phyloP scores from a whole-genome alignment of 2,888 invertebrate genomes.

The Nudaria mundana region DNA sequence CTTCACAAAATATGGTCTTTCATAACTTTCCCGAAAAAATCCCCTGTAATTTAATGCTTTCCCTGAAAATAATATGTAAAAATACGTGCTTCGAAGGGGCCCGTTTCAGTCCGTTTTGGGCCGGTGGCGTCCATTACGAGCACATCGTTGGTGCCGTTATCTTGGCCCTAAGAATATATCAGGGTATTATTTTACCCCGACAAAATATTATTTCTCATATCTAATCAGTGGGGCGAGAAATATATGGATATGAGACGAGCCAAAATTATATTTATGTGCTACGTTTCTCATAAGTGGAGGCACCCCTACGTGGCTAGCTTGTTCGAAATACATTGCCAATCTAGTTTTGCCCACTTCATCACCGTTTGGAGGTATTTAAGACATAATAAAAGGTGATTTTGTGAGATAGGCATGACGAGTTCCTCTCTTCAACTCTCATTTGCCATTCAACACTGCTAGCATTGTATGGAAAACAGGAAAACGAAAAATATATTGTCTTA shows the following conservation, averaged over 20 bases:
- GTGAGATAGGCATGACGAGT: no score
- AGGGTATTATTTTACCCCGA: constrained; percentile 66
- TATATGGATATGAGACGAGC: constrained; percentile 57
- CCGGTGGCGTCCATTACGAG: constrained; percentile 53
- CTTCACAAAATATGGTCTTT: constrained; percentile 70
- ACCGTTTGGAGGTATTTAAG: no score
- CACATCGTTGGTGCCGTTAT: constrained; percentile 67
- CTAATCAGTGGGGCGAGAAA: constrained; percentile 69
- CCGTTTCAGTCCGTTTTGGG: constrained; percentile 52
- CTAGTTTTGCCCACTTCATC: constrained; percentile 7
- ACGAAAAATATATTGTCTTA: no score
- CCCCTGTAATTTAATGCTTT: constrained; percentile 70
- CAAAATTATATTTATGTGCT: constrained; percentile 51
- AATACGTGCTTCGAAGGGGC: constrained; percentile 57
- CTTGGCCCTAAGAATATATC: constrained; percentile 69
- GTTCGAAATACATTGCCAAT: constrained; percentile 9
- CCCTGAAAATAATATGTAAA: constrained; percentile 73
- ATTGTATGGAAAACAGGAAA: no score
- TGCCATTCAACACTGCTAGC: no score
- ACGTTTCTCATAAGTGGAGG: constrained; percentile 36
- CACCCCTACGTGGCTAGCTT: constrained; percentile 30
- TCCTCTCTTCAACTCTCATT: no score
- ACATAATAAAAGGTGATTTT: no score
- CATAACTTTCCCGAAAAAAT: constrained; percentile 65
- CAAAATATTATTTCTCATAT: constrained; percentile 72